phyloP scores from a whole-genome alignment of 2,888 invertebrate species.

The Hermaeophaga mercurialis region DNA sequence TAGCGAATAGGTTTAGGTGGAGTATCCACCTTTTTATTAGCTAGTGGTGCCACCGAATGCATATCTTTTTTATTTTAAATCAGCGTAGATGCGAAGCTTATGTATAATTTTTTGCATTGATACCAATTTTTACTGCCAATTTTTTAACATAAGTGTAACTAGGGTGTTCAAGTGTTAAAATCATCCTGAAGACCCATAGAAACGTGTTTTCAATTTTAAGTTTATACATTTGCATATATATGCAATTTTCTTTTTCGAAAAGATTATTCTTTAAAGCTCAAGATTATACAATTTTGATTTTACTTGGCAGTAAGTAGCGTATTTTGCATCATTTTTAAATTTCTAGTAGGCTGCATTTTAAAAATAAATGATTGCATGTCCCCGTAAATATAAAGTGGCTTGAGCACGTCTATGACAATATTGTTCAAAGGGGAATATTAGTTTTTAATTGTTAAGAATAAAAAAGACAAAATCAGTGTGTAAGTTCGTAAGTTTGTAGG shows the following conservation, averaged over 20 bases:
- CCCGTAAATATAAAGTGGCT: constrained; percentile 35
- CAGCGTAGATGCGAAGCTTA: constrained; percentile 17
- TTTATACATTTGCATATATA: no score
- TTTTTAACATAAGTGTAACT: no score
- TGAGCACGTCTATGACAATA: constrained; percentile 31
- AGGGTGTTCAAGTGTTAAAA: no score
- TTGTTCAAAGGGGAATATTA: constrained; percentile 20
- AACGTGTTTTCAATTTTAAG: no score
- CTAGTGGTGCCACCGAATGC: constrained; percentile 35
- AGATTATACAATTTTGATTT: not conserved
- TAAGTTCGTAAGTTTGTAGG: constrained; percentile 20
- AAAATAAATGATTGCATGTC: constrained; percentile 23
- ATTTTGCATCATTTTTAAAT: constrained; percentile 20
- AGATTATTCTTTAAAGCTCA: no score
- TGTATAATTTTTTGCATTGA: not conserved
- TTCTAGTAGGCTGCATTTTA: constrained; percentile 22
- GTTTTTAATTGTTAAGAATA: constrained; percentile 21
- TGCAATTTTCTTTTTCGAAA: no score
- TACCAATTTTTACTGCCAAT: not conserved
- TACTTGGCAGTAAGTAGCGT: constrained; percentile 18
- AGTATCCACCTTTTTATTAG: constrained; percentile 33
- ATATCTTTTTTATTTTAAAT: constrained; percentile 32
- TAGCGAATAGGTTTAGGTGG: constrained; percentile 35
- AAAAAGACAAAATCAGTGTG: constrained; percentile 25
- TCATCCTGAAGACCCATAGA: no score